Base-by-base conservation (phyloP, 2,113 vertebrate genomes). In the Peromyscus polionotus region DNA sequence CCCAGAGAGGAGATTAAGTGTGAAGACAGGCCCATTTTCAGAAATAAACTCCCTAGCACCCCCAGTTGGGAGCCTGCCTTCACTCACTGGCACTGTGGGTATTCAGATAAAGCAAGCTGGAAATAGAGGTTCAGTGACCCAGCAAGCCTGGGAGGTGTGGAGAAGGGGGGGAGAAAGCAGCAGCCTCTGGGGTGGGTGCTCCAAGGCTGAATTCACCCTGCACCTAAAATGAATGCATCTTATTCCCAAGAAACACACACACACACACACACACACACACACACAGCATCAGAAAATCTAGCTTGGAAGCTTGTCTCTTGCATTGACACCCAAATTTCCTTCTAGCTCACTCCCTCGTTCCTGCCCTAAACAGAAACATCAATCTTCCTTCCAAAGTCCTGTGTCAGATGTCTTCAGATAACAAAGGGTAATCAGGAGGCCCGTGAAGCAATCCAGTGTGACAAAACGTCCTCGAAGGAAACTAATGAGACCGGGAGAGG, bases 51-150 rank as follows among this genome's bases (percentile, higher is more conserved):
- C 14, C 0, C 80, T 3, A 10, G 73, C 16, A 31, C 19, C 39
- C 77, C 91, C 76, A 63, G 73, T 26, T 19, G 42, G 89, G 63
- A 94, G 57, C 57, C 72, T 59, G 67, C 33, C 79, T 85, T 67
- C 39, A 22, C 31, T 92, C 7, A 2, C 1, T 51, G 65, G 59
- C 48, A 42, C 9, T 7, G 17, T 3, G 61, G 85, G 28, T 79
- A 76, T 85, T 80, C 57, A 67, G 51, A 70, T 1, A 80, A 59
- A 84, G 75, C 3, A 14, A 92, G 36, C 63, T 67, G 39, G 97
- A 97, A 90, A 81, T 0, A 2, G 10, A 90, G 39, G 17, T 1
- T 57, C 94, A n/a, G 42, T 54, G 89, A 94, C 95, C 89, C 85
- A 31, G 85, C 39, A 84, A 96, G 90, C 72, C 72, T 3, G 1